Evolutionary conservation across 2,888 invertebrate genomes (phyloP).

Genomic region (Glaucopsyche alexis): DNA sequence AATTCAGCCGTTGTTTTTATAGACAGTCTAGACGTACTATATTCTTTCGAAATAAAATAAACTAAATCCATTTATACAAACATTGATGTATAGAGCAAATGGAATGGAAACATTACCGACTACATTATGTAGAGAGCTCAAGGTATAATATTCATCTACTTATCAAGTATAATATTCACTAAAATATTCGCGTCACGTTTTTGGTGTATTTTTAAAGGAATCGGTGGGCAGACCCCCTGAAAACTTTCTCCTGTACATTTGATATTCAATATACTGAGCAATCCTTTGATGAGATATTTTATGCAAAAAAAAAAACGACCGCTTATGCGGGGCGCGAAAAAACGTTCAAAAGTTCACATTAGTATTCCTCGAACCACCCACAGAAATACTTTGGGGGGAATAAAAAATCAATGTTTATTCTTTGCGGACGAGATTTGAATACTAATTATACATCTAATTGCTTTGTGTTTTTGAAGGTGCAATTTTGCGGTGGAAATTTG

Average conservation of each 20-base stretch:
- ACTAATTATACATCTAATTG: constrained; percentile 76
- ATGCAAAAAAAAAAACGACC: constrained; percentile 78
- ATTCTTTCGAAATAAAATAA: not conserved
- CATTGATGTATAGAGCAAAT: not conserved
- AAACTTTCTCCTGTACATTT: constrained; percentile 75
- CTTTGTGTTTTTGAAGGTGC: constrained; percentile 54
- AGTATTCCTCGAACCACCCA: constrained; percentile 69
- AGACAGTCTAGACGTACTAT: not conserved
- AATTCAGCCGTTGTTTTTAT: not conserved
- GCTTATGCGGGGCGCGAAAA: constrained; percentile 75
- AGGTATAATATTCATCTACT: not conserved
- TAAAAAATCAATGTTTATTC: constrained; percentile 80
- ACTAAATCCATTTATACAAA: constrained; percentile 12
- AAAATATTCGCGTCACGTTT: constrained; percentile 67
- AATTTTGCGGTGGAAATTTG: constrained; percentile 27
- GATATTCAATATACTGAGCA: constrained; percentile 79
- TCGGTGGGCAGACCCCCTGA: constrained; percentile 58
- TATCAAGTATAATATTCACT: constrained; percentile 12
- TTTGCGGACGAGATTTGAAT: constrained; percentile 72
- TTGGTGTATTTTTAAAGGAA: constrained; percentile 76
- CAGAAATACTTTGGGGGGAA: constrained; percentile 61
- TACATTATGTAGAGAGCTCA: constrained; percentile 8
- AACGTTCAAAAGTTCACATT: constrained; percentile 78
- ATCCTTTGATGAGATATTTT: constrained; percentile 81
- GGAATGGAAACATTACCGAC: not conserved